phyloP scores from a whole-genome alignment of 2,888 invertebrate species.

The Anarsia innoxiella region DNA sequence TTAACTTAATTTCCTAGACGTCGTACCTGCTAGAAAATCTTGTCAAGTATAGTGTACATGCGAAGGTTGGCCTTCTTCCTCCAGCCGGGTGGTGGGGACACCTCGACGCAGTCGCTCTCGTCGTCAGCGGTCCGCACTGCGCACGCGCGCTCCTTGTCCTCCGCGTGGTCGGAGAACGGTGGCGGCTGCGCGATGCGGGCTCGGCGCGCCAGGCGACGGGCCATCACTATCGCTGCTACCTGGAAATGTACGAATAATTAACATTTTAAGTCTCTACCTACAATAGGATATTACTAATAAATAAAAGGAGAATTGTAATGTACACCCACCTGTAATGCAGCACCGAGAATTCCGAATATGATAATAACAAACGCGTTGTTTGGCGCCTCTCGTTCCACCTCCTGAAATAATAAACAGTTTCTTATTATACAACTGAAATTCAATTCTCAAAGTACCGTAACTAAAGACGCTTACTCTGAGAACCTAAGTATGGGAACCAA shows the following conservation, averaged over 20 bases:
- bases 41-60: constrained; percentile 70
- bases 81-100: constrained; percentile 45
- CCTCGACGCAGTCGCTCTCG: constrained; percentile 32
- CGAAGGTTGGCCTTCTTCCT: constrained; percentile 62
- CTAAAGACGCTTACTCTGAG: too few relatives aligned
- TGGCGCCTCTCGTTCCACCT: constrained; percentile 64
- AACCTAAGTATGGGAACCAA: too few relatives aligned
- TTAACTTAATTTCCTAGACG: too few relatives aligned
- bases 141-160: constrained; percentile 19
- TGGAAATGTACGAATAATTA: too few relatives aligned
- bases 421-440: too few relatives aligned
- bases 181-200: constrained; percentile 20
- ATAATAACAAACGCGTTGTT: constrained; percentile 60
- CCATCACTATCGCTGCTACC: constrained; percentile 58
- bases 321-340: constrained; percentile 54
- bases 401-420: too few relatives aligned
- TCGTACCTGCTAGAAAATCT: constrained; percentile 69
- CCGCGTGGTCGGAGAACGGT: too few relatives aligned
- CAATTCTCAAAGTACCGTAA: too few relatives aligned
- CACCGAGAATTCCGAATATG: constrained; percentile 48
- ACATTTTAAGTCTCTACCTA: too few relatives aligned
- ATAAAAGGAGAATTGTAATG: too few relatives aligned
- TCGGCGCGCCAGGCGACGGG: constrained; percentile 39
- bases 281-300: too few relatives aligned
- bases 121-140: constrained; percentile 23